These are phyloP conservation scores for Lepidochrysops patricia DNA, from an alignment of 2,888 invertebrate species.

Conservation along the genomic window DNA sequence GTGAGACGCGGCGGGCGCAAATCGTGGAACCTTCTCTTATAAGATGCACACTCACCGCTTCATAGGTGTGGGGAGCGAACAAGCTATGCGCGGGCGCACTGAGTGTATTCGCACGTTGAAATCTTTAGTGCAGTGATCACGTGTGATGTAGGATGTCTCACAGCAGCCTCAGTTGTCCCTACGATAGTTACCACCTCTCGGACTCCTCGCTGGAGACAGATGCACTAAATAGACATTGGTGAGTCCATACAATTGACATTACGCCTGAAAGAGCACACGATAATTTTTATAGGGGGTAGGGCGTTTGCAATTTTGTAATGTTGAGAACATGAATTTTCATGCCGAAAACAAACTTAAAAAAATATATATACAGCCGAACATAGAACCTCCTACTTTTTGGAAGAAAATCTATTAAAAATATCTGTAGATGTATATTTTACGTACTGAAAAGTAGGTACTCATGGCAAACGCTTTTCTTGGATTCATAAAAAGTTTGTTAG, in stretches of 20 bases:
- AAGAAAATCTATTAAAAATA: no score
- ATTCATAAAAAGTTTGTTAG: no score
- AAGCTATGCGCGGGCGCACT: conserved; percentile 60
- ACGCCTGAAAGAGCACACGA: neutral
- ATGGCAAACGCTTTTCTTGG: no score
- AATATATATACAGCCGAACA: no score
- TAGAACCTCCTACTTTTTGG: no score
- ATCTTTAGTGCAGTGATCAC: conserved; percentile 49
- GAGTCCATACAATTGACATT: conserved; percentile 35
- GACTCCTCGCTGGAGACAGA: conserved; percentile 69
- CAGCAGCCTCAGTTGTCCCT: conserved; percentile 69
- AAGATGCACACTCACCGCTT: conserved; percentile 69
- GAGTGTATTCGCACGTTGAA: conserved; percentile 41
- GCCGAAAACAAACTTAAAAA: no score
- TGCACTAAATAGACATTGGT: conserved; percentile 69
- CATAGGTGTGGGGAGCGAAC: conserved; percentile 67
- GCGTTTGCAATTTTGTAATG: no score
- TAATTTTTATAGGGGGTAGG: neutral
- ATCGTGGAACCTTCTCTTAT: conserved; percentile 66
- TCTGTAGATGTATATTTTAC: no score
- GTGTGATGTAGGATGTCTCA: conserved; percentile 73
- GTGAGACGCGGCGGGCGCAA: conserved; percentile 69
- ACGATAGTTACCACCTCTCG: conserved; percentile 67
- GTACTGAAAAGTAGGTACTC: no score
- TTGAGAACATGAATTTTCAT: neutral